Base-by-base conservation (phyloP, 2,113 vertebrate species). In the Mohoua ochrocephala region DNA sequence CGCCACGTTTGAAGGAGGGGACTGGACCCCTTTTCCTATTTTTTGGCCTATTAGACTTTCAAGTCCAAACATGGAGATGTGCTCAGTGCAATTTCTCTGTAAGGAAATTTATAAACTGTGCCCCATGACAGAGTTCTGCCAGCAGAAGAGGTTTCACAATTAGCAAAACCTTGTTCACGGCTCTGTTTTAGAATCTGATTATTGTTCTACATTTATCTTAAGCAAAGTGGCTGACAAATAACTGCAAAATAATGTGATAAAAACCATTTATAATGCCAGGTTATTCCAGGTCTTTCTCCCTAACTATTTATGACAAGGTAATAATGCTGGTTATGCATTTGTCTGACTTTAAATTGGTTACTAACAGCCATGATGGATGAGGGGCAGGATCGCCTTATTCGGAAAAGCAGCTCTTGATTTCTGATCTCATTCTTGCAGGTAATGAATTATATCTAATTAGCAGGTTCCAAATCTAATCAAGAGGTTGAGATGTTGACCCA, bases 381-480 rank as follows among this genome's bases (percentile, higher is more conserved):
- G 98, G 96, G 97, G 96, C 96, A 98, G 98, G 97, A 98, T 98
- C 98, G 98, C 99, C 98, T 98, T 98, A 98, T 99, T 99, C 98
- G 97, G 98, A 98, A 98, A 98, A 98, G 98, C 98, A 98, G 98
- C 98, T 98, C 98, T 98, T 99, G 99, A 99, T 99, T 99, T 99
- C 98, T 98, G 98, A 99, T 98, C 98, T 98, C 98, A 97, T 98
- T 99, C 99, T 98, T 98, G 98, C 98, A 98, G 98, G 99, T 99
- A 99, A 99, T 99, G 99, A 99, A 99, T 99, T 99, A 99, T 99
- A 99, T 99, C 99, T 98, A 99, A 99, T 99, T 99, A 99, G 98
- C 97, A 97, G 97, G 97, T 97, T 98, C 98, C 98, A 99, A 98
- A 99, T 99, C 98, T 98, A 99, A 99, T 99, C 99, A 99, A 98